A percentile compares a stretch with the other conserved stretches of the same genome.
Conservation (phyloP, 2,113 vertebrate genomes). For the Cynocephalus volans region DNA sequence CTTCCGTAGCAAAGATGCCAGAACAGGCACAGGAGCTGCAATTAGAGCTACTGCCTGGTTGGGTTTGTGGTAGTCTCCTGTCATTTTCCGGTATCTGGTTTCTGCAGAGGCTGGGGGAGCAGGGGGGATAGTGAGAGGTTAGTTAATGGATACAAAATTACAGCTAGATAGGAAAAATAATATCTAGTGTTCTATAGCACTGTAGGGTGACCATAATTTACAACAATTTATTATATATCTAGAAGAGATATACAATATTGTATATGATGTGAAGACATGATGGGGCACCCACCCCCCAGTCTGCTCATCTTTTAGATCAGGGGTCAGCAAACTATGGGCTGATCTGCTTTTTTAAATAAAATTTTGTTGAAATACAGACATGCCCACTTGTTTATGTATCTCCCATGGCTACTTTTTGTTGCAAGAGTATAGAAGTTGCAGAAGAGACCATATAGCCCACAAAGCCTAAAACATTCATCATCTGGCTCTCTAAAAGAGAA, state of each 20-base stretch:
- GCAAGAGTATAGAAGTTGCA: background rate
- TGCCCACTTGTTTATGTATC: background rate
- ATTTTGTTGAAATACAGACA: background rate
- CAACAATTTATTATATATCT: no score
- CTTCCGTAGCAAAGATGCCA: background rate
- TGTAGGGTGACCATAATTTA: no score
- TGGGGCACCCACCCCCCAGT: background rate
- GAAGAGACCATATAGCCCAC: background rate
- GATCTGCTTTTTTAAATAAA: constrained; percentile 21
- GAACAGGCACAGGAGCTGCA: no score
- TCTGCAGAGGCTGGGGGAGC: background rate
- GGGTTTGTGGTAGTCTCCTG: background rate
- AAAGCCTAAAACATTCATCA: background rate
- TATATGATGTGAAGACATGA: background rate
- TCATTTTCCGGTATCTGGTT: background rate
- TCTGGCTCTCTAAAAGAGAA: background rate
- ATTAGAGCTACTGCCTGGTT: background rate
- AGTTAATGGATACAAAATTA: no score
- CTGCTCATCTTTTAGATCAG: background rate
- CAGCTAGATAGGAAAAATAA: no score
- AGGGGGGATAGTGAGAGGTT: no score
- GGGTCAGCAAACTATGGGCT: background rate
- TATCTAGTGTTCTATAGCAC: no score
- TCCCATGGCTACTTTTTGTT: background rate
- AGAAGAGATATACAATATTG: no score